Percentiles rank a stretch among this genome's conserved stretches.
These are phyloP conservation scores for Sus cebifrons DNA, from an alignment of 2,797 vertebrate genomes.

Conservation along the genomic window DNA sequence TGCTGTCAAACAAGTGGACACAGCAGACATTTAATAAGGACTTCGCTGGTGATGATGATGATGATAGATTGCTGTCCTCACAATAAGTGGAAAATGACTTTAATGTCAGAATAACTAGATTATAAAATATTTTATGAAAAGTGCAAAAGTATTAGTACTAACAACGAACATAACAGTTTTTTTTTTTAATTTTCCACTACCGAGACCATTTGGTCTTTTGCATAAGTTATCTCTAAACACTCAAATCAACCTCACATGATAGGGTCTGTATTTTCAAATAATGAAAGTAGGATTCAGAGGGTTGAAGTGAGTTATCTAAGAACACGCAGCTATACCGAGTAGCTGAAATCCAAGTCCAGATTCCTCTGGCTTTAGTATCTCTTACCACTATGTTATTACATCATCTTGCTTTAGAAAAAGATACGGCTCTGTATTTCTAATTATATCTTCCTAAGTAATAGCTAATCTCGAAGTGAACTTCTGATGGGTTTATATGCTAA, in stretches of 20 bases:
- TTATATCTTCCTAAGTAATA: not conserved
- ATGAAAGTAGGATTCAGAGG: not conserved
- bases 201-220: not conserved
- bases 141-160: not conserved
- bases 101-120: not conserved
- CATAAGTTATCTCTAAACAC: not conserved
- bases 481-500: not conserved
- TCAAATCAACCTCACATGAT: not conserved
- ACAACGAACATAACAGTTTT: not conserved
- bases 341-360: not conserved
- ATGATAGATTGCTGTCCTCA: not conserved
- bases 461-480: not conserved
- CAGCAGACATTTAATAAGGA: not conserved
- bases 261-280: not conserved
- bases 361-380: not conserved
- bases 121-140: slow-evolving; percentile 7
- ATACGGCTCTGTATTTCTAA: not conserved
- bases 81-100: not conserved
- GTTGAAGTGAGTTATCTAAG: not conserved
- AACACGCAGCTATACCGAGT: not conserved
- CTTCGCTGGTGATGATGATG: not conserved
- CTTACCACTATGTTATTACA: not conserved
- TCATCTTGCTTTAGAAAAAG: not conserved
- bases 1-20: not conserved
- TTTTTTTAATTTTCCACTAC: not conserved